Conservation (phyloP, 2,113 vertebrate species). For the Glaucomys volans region DNA sequence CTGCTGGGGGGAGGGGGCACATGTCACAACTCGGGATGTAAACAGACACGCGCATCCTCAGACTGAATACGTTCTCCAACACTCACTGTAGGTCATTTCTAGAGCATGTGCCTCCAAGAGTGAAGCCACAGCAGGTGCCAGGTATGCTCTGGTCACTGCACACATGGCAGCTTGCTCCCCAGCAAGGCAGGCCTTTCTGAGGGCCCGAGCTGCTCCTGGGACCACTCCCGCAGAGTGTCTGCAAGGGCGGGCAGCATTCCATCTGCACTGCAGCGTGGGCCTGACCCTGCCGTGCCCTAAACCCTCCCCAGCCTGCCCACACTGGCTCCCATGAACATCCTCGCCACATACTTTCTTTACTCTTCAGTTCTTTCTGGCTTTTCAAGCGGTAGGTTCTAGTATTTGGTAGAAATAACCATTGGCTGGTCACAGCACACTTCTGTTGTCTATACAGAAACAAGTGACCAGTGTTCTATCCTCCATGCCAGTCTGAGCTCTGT, state of each 20-base stretch:
- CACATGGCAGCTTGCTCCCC: neutral
- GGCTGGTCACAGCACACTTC: neutral
- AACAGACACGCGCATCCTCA: neutral
- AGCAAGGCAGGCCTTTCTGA: neutral
- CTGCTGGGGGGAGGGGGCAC: neutral
- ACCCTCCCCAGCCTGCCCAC: neutral
- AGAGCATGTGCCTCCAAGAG: neutral
- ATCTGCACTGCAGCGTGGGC: neutral
- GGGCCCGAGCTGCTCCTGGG: neutral
- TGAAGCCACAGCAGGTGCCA: neutral
- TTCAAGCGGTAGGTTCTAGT: neutral
- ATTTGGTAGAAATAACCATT: neutral
- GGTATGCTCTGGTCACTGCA: neutral
- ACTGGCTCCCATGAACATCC: no score
- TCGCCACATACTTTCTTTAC: rapidly evolving
- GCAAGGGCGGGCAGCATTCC: rapidly evolving
- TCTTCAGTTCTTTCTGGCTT: neutral
- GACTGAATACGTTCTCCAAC: neutral
- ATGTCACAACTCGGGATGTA: neutral
- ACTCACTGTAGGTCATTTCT: neutral
- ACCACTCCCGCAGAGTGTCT: no score
- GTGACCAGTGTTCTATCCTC: neutral
- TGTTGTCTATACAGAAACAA: neutral
- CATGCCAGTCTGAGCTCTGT: neutral
- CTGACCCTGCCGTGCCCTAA: rapidly evolving